These are phyloP conservation scores for Autographa gamma DNA, from an alignment of 2,888 invertebrate species.

Conservation along the genomic window DNA sequence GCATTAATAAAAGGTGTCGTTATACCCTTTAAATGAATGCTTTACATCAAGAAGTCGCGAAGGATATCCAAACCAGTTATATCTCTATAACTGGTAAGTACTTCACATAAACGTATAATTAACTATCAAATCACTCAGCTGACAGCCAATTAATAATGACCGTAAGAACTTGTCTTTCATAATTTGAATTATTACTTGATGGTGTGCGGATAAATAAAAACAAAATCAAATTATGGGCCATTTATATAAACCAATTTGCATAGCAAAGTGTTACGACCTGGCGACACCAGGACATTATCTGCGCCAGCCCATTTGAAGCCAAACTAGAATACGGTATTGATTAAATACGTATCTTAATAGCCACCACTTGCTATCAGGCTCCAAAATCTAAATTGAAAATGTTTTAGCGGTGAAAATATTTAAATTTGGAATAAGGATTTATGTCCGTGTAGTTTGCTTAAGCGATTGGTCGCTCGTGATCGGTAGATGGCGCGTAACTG, in stretches of 20 bases:
- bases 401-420: constrained; percentile 31
- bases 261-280: constrained; percentile 61
- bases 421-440: constrained; percentile 35
- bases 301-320: constrained; percentile 42
- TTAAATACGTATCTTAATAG: constrained; percentile 43
- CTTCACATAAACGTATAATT: constrained; percentile 55
- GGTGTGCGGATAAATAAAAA: constrained; percentile 60
- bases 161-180: constrained; percentile 54
- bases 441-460: constrained; percentile 38
- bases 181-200: constrained; percentile 58
- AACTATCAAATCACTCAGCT: constrained; percentile 59
- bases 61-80: constrained; percentile 55
- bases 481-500: constrained; percentile 22
- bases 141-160: constrained; percentile 58
- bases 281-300: constrained; percentile 57
- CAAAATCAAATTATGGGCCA: constrained; percentile 63
- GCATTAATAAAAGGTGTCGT: constrained; percentile 40
- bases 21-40: constrained; percentile 34
- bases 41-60: constrained; percentile 44
- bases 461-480: constrained; percentile 45
- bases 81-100: constrained; percentile 52
- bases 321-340: constrained; percentile 30
- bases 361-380: constrained; percentile 38
- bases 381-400: constrained; percentile 28
- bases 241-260: constrained; percentile 72